These are phyloP conservation scores for Gnathochromis pfefferi DNA, from an alignment of 2,113 vertebrate genomes.

Conservation along the genomic window DNA sequence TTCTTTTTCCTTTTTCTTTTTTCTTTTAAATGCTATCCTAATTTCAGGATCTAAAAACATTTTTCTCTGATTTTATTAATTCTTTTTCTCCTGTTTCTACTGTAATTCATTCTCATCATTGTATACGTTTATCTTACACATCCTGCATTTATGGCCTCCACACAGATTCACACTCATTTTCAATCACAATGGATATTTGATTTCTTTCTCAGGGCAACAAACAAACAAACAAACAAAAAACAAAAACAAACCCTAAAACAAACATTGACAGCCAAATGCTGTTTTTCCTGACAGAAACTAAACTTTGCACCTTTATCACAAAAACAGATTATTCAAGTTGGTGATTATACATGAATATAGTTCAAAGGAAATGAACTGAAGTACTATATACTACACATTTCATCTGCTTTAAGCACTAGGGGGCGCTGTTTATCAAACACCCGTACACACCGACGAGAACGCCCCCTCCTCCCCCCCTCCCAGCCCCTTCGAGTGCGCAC, in stretches of 20 bases:
- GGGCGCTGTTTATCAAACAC: constrained; percentile 15
- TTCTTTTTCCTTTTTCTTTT: neutral
- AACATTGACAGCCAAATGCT: neutral
- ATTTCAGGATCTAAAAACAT: neutral
- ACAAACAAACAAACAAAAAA: neutral
- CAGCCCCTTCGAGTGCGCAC: neutral
- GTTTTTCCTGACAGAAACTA: neutral
- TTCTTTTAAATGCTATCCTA: fast-evolving
- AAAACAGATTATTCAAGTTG: neutral
- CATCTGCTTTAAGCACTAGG: neutral
- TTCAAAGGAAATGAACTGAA: neutral
- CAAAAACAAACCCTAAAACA: fast-evolving
- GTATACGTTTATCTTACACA: fast-evolving
- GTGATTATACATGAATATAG: neutral
- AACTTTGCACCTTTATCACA: neutral
- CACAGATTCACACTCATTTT: neutral
- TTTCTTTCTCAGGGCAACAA: neutral
- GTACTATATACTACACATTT: neutral
- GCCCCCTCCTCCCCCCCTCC: neutral
- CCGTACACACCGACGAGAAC: constrained; percentile 5
- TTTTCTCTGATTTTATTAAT: neutral
- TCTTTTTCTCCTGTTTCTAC: neutral
- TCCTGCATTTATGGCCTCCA: neutral
- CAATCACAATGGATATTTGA: neutral
- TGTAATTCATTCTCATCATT: neutral